These are phyloP conservation scores for Hemiscyllium ocellatum DNA, from an alignment of 2,113 vertebrate genomes.

Conservation along the genomic window DNA sequence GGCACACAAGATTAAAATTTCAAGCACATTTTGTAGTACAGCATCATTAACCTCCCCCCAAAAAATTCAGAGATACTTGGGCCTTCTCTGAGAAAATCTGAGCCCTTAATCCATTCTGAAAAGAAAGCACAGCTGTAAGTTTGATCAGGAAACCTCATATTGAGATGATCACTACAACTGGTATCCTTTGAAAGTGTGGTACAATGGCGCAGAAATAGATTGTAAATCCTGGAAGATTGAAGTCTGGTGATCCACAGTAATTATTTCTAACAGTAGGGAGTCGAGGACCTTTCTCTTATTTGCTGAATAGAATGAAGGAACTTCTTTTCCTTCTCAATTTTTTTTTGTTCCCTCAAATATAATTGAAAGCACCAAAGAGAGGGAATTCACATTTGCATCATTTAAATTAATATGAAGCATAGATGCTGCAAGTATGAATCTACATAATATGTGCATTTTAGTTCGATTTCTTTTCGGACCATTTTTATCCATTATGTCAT, in stretches of 20 bases:
- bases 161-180: background rate
- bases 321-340: background rate
- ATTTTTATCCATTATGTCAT: background rate
- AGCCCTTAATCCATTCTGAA: background rate
- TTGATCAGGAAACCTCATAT: background rate
- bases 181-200: background rate
- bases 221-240: background rate
- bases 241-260: background rate
- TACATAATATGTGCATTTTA: background rate
- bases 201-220: background rate
- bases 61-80: background rate
- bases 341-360: background rate
- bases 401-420: background rate
- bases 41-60: background rate
- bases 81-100: background rate
- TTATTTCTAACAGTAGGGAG: background rate
- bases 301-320: background rate
- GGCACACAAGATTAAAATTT: background rate
- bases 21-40: background rate
- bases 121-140: constrained; percentile 2
- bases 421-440: background rate
- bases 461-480: background rate
- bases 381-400: background rate
- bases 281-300: background rate
- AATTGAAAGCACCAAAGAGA: background rate